Evolutionary conservation across 1,140 invertebrate species (phyloP).

Genomic region (Gryon sp.): DNA sequence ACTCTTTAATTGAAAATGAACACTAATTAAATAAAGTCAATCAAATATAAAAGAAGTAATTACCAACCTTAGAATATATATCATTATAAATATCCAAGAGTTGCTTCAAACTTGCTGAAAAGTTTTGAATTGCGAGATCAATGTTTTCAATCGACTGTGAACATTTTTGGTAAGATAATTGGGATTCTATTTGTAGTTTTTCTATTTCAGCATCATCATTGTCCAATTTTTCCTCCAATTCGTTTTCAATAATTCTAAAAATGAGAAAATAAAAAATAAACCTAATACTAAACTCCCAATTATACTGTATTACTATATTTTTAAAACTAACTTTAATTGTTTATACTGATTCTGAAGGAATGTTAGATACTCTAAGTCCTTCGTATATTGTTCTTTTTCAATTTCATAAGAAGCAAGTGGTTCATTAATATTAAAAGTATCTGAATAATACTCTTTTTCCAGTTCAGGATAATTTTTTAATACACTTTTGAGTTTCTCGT

Average conservation of each 20-base stretch:
- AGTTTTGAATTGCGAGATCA: slow-evolving; percentile 64
- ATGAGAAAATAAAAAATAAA: too few species aligned
- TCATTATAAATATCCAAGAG: slow-evolving; percentile 69
- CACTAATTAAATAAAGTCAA: slow-evolving; percentile 17
- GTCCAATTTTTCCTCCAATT: slow-evolving; percentile 71
- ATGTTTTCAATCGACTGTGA: slow-evolving; percentile 64
- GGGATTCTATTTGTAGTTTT: slow-evolving; percentile 66
- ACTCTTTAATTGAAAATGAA: too few species aligned
- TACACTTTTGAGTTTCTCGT: slow-evolving; percentile 65
- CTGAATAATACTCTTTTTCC: slow-evolving; percentile 55
- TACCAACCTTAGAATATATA: slow-evolving; percentile 68
- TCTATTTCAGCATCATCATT: slow-evolving; percentile 62
- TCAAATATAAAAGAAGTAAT: background rate
- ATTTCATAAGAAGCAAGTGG: slow-evolving; percentile 48
- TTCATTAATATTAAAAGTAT: slow-evolving; percentile 49
- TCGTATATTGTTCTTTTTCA: slow-evolving; percentile 67
- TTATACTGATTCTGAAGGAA: slow-evolving; percentile 66
- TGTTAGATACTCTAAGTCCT: slow-evolving; percentile 68
- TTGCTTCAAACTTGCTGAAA: slow-evolving; percentile 65
- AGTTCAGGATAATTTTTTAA: slow-evolving; percentile 70
- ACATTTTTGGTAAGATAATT: slow-evolving; percentile 69
- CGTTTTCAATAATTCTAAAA: slow-evolving; percentile 67
- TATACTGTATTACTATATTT: too few species aligned
- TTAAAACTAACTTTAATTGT: slow-evolving; percentile 68
- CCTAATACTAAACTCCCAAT: too few species aligned